Evolutionary conservation across 2,888 invertebrate species (phyloP), one percentile per base, ranked within the genome.

Genomic region (Mantis religiosa): DNA sequence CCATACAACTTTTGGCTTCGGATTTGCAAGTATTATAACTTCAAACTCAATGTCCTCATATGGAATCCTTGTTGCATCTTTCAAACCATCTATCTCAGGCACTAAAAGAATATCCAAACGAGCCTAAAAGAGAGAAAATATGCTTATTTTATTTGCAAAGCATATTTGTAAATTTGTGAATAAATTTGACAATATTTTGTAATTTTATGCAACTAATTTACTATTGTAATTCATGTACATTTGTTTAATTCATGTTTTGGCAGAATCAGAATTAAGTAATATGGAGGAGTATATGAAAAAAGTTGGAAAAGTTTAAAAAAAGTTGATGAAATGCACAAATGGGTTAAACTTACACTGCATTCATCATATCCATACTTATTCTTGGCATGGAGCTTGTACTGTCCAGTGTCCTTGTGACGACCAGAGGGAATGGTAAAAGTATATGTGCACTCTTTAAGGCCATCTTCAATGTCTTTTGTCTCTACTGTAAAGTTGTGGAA

Each of bases 1-100:
- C 98, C 98, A 99, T 91, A 96, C 95, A 2, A 99, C 95, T 91
- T 96, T 96, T 2, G 99, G 98, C 90, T 96, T 95, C 0, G 99
- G 99, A 93, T 98, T 98, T 34, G 98, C 98, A 91, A 96, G 96
- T 2, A 99, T 96, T 83, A 96, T 95, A 81, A 97, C 97, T 91
- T 97, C 95, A 92, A 99, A 96, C 90, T 95, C 95, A 34, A 97
- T 96, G 47, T 96, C 95, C 91, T 97, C 97, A 88, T 96, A 97
- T 1, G 98, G 97, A 89, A 96, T 95, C 1, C 96, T 96, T 34
- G 95, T 95, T 84, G 96, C 94, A 92, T 97, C 97, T 91, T 95
- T 95, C 85, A 97, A 94, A 0, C 96, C 96, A 89, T 96, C 95
- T 90, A 98, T 96, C 93, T 97, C 97, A 0, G 98, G 98, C 91